Conservation (phyloP, 2,888 invertebrate genomes). For the Altica lythri region DNA sequence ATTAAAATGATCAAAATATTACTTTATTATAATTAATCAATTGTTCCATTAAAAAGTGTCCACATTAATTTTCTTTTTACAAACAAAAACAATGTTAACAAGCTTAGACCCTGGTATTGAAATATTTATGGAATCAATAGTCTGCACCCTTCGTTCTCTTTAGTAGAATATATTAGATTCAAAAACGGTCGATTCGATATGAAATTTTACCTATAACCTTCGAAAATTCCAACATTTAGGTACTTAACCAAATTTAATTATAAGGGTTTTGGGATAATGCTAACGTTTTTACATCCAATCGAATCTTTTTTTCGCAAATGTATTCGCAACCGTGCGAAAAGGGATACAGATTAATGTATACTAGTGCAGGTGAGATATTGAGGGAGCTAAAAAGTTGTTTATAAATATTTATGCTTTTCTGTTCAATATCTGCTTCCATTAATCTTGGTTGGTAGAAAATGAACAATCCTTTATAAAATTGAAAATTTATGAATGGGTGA, state of each 20-base stretch:
- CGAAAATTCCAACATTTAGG: not conserved
- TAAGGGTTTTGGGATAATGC: not conserved
- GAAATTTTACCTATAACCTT: not conserved
- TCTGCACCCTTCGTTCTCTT: too few relatives aligned
- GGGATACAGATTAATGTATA: conserved; percentile 13
- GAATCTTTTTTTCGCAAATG: conserved; percentile 5
- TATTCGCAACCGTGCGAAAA: not conserved
- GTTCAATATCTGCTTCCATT: not conserved
- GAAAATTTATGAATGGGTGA: too few relatives aligned
- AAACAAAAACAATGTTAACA: too few relatives aligned
- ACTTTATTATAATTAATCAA: too few relatives aligned
- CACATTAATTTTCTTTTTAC: too few relatives aligned
- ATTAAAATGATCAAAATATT: too few relatives aligned
- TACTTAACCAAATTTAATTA: conserved; percentile 1
- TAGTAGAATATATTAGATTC: too few relatives aligned
- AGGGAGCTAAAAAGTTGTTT: not conserved
- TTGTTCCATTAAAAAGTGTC: too few relatives aligned
- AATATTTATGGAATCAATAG: too few relatives aligned
- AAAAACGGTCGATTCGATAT: conserved; percentile 2
- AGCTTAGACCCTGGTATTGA: too few relatives aligned
- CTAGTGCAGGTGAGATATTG: conserved; percentile 10
- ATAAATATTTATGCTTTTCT: conserved; percentile 12
- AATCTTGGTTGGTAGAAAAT: too few relatives aligned
- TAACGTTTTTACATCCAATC: conserved; percentile 6
- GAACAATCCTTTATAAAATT: too few relatives aligned